Base-by-base conservation (phyloP, 2,888 invertebrate genomes). In the Heliconius sara region DNA sequence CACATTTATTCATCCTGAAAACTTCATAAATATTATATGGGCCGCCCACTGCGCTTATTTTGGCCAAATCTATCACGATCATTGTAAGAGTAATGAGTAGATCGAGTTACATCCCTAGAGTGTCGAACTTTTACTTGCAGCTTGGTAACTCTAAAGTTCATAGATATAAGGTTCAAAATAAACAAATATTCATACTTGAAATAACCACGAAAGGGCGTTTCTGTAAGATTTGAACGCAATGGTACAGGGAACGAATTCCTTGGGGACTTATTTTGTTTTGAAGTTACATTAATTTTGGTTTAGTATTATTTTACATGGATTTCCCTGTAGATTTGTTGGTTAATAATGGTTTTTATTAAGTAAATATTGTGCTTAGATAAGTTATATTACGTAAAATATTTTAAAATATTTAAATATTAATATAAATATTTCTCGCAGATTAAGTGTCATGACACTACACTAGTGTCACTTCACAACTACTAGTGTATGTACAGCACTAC, bases 51-150 rank as follows among this genome's bases (percentile, higher is more conserved):
- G 68, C 74, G 65, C 71, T 74, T 77, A 27, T 27, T 63, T 57
- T 30, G 13, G 74, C 73, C 77, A 71, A 74, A 75, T 63, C 70
- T 77, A 75, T 77, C 75, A 25, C 76, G 77, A 67, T 80, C 82
- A 78, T 79, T 79, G 79, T 65, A 47, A 72, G 34, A 78, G 80
- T 81, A 81, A 83, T 81, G 81, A 80, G 63, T 39, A 71, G 82
- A 70, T 83, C 79, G 65, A 72, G 78, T 83, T 80, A 81, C 82
- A n/a, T 75, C 82, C 77, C 68, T 60, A 63, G 82, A 76, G 82
- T 79, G 27, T 60, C 27, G 10, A 66, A 43, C 43, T 57, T 60
- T 63, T 60, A 47, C n/a, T 19, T 57, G 27, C 25, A 9, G 7
- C 10, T 57, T 6, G 68, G 0, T 12, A 27, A 34, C 79, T 65